phyloP scores from a whole-genome alignment of 2,797 vertebrate species.

The Rousettus madagascariensis region DNA sequence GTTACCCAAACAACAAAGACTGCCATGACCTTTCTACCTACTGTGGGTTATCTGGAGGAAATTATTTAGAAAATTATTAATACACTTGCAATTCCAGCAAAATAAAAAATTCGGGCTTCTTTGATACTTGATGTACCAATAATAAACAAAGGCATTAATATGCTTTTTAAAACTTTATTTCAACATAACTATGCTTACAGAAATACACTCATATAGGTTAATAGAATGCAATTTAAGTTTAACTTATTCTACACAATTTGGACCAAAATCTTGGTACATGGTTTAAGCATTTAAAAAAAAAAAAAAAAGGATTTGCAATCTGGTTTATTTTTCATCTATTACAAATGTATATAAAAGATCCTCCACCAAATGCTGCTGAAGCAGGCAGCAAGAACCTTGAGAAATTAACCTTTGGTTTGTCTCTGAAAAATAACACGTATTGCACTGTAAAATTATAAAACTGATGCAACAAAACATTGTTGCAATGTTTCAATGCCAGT shows the following conservation, averaged over 20 bases:
- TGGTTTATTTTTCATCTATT: conserved; percentile 85
- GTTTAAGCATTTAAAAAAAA: conserved; percentile 76
- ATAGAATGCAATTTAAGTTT: conserved; percentile 85
- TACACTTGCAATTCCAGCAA: neutral
- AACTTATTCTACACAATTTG: conserved; percentile 85
- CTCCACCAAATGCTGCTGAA: conserved; percentile 83
- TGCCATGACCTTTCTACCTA: neutral
- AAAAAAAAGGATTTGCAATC: conserved; percentile 77
- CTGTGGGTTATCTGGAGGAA: neutral
- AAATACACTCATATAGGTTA: conserved; percentile 86
- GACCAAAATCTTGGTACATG: conserved; percentile 82
- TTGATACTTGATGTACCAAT: neutral
- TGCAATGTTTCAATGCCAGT: conserved; percentile 83
- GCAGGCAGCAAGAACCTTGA: conserved; percentile 82
- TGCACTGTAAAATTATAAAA: conserved; percentile 87
- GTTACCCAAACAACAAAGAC: neutral
- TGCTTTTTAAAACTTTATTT: conserved; percentile 87
- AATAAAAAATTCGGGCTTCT: neutral
- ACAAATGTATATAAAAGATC: conserved; percentile 85
- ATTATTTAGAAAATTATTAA: neutral
- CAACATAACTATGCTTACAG: conserved; percentile 86
- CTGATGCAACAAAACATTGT: conserved; percentile 83
- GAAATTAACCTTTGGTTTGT: conserved; percentile 87
- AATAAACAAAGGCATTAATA: conserved; percentile 68
- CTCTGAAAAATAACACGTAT: conserved; percentile 85